Evolutionary conservation across 2,797 vertebrate species (phyloP).

Genomic region (Bryconaethiops microstoma): DNA sequence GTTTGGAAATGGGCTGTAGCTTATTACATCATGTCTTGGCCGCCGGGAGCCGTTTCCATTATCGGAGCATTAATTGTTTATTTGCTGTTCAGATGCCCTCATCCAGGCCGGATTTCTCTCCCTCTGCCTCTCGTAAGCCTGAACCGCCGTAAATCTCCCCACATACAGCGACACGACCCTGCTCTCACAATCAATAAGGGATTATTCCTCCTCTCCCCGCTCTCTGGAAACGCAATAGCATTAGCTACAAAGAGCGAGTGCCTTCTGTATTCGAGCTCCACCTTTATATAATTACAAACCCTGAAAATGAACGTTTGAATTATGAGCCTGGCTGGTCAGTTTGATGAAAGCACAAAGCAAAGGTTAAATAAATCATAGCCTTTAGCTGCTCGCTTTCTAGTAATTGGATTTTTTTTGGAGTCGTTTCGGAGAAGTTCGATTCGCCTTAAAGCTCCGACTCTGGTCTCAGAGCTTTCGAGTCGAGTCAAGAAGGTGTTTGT

Average conservation of each 20-base stretch:
- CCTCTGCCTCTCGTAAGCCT: constrained; percentile 49
- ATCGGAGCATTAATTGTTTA: constrained; percentile 38
- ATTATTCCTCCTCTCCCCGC: constrained; percentile 42
- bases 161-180: constrained; percentile 7
- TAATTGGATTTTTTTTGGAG: constrained; percentile 22
- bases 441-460: constrained; percentile 9
- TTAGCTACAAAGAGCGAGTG: constrained; percentile 24
- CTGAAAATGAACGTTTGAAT: constrained; percentile 43
- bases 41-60: constrained; percentile 33
- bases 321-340: constrained; percentile 18
- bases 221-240: constrained; percentile 41
- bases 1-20: constrained; percentile 10
- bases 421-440: neutral
- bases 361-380: constrained; percentile 11
- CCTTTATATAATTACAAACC: constrained; percentile 46
- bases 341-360: constrained; percentile 29
- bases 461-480: no score
- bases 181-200: constrained; percentile 52
- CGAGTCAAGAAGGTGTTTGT: no score
- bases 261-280: constrained; percentile 35
- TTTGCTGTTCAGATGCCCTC: constrained; percentile 22
- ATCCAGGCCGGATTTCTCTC: constrained; percentile 22
- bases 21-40: constrained; percentile 26
- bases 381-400: constrained; percentile 16
- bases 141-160: constrained; percentile 46